Base-by-base conservation (phyloP, 2,113 vertebrate species). In the Bucco capensis region DNA sequence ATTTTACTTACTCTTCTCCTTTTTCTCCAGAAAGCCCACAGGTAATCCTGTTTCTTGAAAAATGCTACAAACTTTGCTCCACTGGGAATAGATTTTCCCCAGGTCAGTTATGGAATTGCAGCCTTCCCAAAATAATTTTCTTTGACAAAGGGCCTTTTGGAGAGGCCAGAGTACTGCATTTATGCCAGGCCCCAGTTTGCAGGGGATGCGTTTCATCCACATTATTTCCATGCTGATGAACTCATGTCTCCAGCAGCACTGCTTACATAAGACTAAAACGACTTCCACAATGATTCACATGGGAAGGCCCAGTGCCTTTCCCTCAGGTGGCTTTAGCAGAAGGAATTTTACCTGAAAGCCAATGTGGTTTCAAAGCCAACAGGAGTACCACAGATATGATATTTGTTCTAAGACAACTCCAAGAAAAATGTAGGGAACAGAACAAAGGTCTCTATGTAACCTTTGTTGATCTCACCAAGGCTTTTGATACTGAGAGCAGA, bases 251-350 rank as follows among this genome's bases (percentile, higher is more conserved):
- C 54, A 33, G 50, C 27, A 61, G 80, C 9, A 1, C 37, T 7
- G 35, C 31, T 62, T 12, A 21, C 5, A 6, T 33, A 27, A 37
- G 33, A 7, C 60, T 13, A 1, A 0, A 1, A 21, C 24, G 30
- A 27, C 56, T 54, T 66, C 19, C 33, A 18, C 2, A 1, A 28
- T 2, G 24, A 71, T 15, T 30, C 42, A 46, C 14, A 4, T 0
- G 1, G 44, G 19, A 10, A 46, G 19, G 28, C 22, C 15, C 57
- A 42, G 71, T 0, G 0, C 21, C 50, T 38, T 77, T 65, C 58
- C 44, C 44, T 42, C 37, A 7, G 38, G 13, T 2, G 6, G 31
- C n/a, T n/a, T n/a, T n/a, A n/a, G n/a, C n/a, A n/a, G n/a, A n/a
- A n/a, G n/a, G n/a, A n/a, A n/a, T n/a, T n/a, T n/a, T n/a, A n/a